A percentile compares a stretch with the other conserved stretches of the same genome.
These are phyloP conservation scores for Hippocampus barbouri DNA, from an alignment of 2,113 vertebrate species.

Conservation along the genomic window DNA sequence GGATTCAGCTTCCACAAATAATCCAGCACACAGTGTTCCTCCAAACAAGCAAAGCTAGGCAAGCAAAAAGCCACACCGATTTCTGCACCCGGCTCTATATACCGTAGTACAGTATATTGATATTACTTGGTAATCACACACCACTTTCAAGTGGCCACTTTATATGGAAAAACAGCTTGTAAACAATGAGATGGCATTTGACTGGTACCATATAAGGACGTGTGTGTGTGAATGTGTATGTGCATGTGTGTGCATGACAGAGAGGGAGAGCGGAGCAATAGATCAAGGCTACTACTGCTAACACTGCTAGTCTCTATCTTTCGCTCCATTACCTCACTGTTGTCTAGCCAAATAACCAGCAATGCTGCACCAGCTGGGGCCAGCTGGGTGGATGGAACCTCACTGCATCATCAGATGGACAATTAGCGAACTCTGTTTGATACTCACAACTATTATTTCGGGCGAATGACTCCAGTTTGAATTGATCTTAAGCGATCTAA, in stretches of 20 bases:
- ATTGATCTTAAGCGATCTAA: background rate
- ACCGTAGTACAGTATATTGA: constrained; percentile 14
- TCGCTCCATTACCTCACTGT: constrained; percentile 36
- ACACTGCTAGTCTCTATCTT: constrained; percentile 44
- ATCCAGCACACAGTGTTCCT: constrained; percentile 5
- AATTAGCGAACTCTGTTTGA: constrained; percentile 27
- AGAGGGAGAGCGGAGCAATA: constrained; percentile 13
- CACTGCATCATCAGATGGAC: constrained; percentile 30
- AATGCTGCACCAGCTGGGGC: constrained; percentile 43
- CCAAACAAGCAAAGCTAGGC: background rate
- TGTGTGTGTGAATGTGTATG: background rate
- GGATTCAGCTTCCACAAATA: background rate
- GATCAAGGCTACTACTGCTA: constrained; percentile 38
- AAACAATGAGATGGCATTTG: constrained; percentile 14
- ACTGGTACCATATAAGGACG: constrained; percentile 27
- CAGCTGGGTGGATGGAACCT: constrained; percentile 37
- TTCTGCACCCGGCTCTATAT: constrained; percentile 7
- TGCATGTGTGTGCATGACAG: constrained; percentile 7
- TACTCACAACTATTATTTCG: background rate
- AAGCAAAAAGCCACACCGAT: constrained; percentile 14
- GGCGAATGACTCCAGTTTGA: background rate
- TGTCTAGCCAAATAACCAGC: constrained; percentile 35
- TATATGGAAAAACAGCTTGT: constrained; percentile 30
- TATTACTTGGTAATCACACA: constrained; percentile 14
- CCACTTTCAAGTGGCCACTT: constrained; percentile 7